A percentile compares a stretch with the other conserved stretches of the same genome.
Evolutionary conservation across 2,888 invertebrate genomes (phyloP).

Genomic region (Pteria penguin): DNA sequence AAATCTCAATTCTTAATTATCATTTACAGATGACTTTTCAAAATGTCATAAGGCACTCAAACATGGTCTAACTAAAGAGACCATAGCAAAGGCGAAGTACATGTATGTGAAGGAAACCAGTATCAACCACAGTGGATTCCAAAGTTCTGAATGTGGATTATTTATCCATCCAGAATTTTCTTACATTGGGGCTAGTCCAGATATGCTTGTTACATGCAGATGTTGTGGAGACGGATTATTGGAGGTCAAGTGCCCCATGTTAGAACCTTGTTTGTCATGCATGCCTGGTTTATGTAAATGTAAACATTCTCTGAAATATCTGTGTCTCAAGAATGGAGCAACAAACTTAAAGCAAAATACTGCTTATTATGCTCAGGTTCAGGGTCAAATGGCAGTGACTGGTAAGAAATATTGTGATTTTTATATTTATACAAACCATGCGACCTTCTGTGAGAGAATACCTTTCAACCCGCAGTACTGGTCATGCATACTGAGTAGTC

Average conservation of each 20-base stretch:
- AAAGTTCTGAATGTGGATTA: not conserved
- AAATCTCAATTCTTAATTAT: too few species aligned
- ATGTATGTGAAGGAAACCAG: not conserved
- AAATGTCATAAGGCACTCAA: not conserved
- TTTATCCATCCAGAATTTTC: not conserved
- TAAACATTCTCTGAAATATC: not conserved
- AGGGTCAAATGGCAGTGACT: not conserved
- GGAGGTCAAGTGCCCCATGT: slow-evolving; percentile 14
- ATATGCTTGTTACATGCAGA: not conserved
- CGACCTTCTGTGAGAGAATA: not conserved
- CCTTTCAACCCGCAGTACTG: not conserved
- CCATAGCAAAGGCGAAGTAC: not conserved
- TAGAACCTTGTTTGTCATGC: not conserved
- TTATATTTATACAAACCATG: not conserved
- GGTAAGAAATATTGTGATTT: not conserved
- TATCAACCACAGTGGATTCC: not conserved
- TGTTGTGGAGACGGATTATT: slow-evolving; percentile 17
- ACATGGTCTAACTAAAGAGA: not conserved
- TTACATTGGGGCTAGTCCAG: slow-evolving; percentile 1
- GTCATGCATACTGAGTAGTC: not conserved
- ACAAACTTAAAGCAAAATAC: not conserved
- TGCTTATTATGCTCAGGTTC: not conserved
- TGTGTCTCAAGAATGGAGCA: not conserved
- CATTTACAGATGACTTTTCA: not conserved
- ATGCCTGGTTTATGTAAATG: not conserved